Evolutionary conservation across 2,888 invertebrate species (phyloP).

Genomic region (Cephus nigrinus): DNA sequence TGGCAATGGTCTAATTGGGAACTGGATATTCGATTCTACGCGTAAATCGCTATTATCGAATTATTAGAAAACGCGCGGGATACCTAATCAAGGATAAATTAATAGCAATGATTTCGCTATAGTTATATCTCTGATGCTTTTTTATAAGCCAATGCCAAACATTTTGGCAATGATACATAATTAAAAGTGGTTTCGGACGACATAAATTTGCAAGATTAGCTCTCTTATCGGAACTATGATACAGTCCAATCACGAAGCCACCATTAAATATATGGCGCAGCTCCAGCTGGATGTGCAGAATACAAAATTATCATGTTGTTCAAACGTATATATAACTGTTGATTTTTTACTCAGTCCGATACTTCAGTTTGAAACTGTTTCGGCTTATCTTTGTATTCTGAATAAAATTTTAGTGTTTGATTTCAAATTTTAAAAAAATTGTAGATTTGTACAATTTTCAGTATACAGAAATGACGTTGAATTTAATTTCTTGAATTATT

Average conservation of each 20-base stretch:
- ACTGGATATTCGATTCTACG: neutral
- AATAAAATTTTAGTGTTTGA: too few relatives aligned
- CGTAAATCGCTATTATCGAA: neutral
- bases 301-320: slow-evolving; percentile 25
- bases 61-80: neutral
- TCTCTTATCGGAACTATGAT: neutral
- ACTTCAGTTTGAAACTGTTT: neutral
- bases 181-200: neutral
- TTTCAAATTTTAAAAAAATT: neutral
- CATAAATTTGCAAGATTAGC: neutral
- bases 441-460: neutral
- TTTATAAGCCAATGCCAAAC: neutral
- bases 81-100: neutral
- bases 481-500: neutral
- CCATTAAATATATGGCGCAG: slow-evolving; percentile 41
- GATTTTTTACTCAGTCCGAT: neutral
- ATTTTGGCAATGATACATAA: neutral
- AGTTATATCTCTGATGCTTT: neutral
- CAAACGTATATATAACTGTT: neutral
- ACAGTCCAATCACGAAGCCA: slow-evolving; percentile 26
- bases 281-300: slow-evolving; percentile 29
- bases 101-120: neutral
- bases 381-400: too few relatives aligned
- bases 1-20: neutral
- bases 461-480: neutral